Base-by-base conservation (phyloP, 2,888 invertebrate genomes). In the Eilema caniola region DNA sequence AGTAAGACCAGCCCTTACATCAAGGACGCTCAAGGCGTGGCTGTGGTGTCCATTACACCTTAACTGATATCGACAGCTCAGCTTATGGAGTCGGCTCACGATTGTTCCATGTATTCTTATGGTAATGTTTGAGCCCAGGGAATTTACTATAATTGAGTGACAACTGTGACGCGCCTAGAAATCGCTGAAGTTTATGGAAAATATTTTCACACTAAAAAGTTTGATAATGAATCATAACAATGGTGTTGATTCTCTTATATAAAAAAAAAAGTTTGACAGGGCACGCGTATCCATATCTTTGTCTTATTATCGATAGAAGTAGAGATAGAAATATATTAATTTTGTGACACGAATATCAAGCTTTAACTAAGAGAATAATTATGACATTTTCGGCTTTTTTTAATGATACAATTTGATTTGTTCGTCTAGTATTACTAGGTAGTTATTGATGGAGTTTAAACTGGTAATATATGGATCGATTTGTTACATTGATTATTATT, bases 31-130 rank as follows among this genome's bases (percentile, higher is more conserved):
- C 75, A 80, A 86, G 89, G 90, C 87, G 91, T 88, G 90, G 87
- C 79, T 57, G 41, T 66, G 83, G 87, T 89, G 83, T 90, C 89
- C 88, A 90, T 90, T 91, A 89, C 90, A 81, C 82, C 81, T 83
- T 90, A 91, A 91, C 88, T 88, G 86, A 90, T 90, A 91, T 91
- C 89, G 91, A 91, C 91, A 91, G 90, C 85, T 86, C 86, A 86
- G 87, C 85, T 88, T 86, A 90, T 86, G 84, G 87, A 77, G 80
- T 72, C 63, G 68, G 72, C 82, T 80, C 86, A 88, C 86, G 86
- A 85, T 81, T 82, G 78, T 76, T 74, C 67, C 80, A 78, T 81
- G 82, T 82, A 82, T 81, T 75, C 74, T 77, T 76, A 77, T 67
- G 75, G 72, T 71, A 81, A 81, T 78, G 80, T 79, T 78, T 79